These are phyloP conservation scores for Charanyca ferruginea DNA, from an alignment of 2,888 invertebrate genomes.

Conservation along the genomic window DNA sequence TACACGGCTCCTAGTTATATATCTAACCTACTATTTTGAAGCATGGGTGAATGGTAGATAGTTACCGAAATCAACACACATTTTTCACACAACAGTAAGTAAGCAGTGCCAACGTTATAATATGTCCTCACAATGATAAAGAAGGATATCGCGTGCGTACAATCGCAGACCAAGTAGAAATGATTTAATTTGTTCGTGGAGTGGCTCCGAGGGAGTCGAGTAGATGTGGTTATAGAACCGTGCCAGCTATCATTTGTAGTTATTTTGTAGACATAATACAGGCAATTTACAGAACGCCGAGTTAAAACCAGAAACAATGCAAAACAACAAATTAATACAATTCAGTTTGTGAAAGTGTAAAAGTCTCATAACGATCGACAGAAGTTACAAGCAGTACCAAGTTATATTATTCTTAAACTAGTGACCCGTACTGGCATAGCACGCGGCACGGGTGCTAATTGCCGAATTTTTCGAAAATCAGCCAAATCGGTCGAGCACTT, in stretches of 20 bases:
- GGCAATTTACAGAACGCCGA: constrained; percentile 43
- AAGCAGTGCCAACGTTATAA: constrained; percentile 37
- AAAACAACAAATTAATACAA: background rate
- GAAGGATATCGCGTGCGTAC: constrained; percentile 81
- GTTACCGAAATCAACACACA: background rate
- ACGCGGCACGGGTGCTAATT: too few relatives aligned
- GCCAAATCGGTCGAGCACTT: too few relatives aligned
- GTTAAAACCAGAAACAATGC: constrained; percentile 11
- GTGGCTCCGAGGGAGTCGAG: constrained; percentile 78
- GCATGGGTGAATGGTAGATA: background rate
- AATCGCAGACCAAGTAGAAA: constrained; percentile 85
- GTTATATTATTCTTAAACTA: too few relatives aligned
- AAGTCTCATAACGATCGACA: too few relatives aligned
- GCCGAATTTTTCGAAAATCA: too few relatives aligned
- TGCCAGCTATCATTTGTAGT: constrained; percentile 63
- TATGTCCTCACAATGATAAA: constrained; percentile 75
- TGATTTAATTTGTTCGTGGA: constrained; percentile 86
- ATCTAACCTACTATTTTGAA: background rate
- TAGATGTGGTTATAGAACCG: constrained; percentile 62
- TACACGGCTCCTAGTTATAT: background rate
- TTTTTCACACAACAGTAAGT: constrained; percentile 25
- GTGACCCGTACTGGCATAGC: too few relatives aligned
- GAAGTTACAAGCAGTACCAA: too few relatives aligned
- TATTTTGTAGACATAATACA: constrained; percentile 56
- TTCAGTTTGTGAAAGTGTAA: too few relatives aligned